phyloP scores from a whole-genome alignment of 2,888 invertebrate genomes.

The Spilarctia lutea region DNA sequence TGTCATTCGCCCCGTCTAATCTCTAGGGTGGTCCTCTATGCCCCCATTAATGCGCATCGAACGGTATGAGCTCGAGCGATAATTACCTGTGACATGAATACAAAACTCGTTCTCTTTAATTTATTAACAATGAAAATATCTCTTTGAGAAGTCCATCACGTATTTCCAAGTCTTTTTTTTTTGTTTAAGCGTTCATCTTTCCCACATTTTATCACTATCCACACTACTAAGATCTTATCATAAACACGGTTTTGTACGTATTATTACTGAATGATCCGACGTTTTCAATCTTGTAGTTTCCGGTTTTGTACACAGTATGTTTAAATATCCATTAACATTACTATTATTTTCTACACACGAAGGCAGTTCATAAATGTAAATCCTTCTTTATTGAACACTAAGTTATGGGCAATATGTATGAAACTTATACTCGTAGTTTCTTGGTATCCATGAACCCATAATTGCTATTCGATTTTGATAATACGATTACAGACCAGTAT shows the following conservation, averaged over 20 bases:
- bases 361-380: background rate
- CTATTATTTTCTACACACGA: background rate
- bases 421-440: background rate
- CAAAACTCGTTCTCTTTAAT: constrained; percentile 54
- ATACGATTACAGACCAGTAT: background rate
- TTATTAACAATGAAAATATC: constrained; percentile 37
- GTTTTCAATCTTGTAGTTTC: constrained; percentile 13
- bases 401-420: background rate
- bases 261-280: constrained; percentile 2
- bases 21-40: constrained; percentile 67
- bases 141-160: constrained; percentile 26
- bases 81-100: constrained; percentile 78
- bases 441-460: background rate
- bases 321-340: background rate
- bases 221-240: constrained; percentile 19
- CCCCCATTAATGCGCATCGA: constrained; percentile 63
- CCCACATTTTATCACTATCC: constrained; percentile 32
- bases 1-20: constrained; percentile 67
- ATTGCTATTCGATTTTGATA: background rate
- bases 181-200: constrained; percentile 24
- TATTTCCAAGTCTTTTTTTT: constrained; percentile 21
- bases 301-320: background rate
- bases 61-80: constrained; percentile 60
- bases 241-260: constrained; percentile 12
- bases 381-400: background rate